Base-by-base conservation (phyloP, 1,140 invertebrate genomes). In the Cotesia vestalis region DNA sequence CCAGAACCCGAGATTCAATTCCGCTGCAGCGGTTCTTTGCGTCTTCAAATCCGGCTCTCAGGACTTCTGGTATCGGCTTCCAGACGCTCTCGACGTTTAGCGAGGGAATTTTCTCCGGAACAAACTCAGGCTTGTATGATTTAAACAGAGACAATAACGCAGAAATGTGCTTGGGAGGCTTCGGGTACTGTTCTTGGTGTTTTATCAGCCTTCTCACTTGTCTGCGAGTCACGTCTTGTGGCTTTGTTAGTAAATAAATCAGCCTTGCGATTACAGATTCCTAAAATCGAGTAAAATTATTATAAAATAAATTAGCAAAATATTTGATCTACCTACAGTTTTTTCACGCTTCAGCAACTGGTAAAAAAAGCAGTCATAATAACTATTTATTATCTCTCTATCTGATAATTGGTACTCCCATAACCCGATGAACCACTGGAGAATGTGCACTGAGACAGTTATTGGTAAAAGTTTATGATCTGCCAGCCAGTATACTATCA, bases 111-210 rank as follows among this genome's bases (percentile, higher is more conserved):
- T 78, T 83, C 69, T 88, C 86, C 17, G 86, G 86, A 0, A 88
- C 86, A 60, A 83, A 78, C 73, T 87, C 85, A 27, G 86, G 85
- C 74, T 85, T 88, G 51, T 85, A 88, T 1, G 84, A 85, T 70
- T 88, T 88, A 66, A 83, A 88, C 55, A 87, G 74, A 27, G 78
- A 85, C 14, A 87, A 73, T 63, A 87, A 76, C 4, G 81, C 84
- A 63, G 68, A 80, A 4, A 86, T 74, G 64, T 85, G 78, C 64
- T 77, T 84, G 51, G 62, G 79, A 27, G 76, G 71, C 61, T 73
- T 81, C 17, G 66, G 63, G 27, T 75, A 76, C 63, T 64, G 73
- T 34, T 73, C 11, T 4, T 79, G 78, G 4, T 81, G 35, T 40
- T 52, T 57, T 14, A 84, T 71, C 20, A 87, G 57, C 73, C 81